A percentile compares a stretch with the other conserved stretches of the same genome.
Conservation (phyloP, 2,113 vertebrate species). For the Cnemophilus loriae region DNA sequence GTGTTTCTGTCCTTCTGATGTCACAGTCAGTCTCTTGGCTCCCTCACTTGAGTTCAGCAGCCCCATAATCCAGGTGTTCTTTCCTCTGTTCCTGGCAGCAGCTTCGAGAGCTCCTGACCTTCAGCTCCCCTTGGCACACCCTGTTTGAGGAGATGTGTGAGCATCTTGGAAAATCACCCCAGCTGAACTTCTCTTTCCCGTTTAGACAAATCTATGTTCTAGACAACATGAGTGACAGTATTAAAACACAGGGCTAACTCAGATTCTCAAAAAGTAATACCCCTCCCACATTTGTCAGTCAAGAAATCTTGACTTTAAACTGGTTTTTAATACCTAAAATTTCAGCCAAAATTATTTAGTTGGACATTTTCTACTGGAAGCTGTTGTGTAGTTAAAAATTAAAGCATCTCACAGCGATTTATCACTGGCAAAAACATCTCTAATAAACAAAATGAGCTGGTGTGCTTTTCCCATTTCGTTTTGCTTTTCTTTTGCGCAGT, state of each 20-base stretch:
- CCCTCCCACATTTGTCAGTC: background rate
- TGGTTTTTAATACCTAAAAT: background rate
- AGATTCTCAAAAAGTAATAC: background rate
- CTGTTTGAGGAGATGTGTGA: background rate
- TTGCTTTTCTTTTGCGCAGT: background rate
- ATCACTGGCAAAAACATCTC: background rate
- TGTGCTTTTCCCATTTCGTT: background rate
- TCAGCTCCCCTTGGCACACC: background rate
- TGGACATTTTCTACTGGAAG: background rate
- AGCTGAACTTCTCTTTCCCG: background rate
- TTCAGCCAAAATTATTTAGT: background rate
- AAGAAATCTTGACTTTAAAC: background rate
- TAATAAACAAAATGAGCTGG: background rate
- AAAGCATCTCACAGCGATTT: background rate
- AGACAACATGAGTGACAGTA: background rate
- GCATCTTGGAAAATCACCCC: background rate
- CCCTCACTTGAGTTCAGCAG: background rate
- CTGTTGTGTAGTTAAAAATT: background rate
- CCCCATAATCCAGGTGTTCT: background rate
- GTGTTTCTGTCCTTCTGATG: background rate
- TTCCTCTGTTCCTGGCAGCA: background rate
- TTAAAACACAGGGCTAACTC: background rate
- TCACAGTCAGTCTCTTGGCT: background rate
- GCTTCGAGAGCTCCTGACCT: background rate
- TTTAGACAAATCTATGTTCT: background rate